Evolutionary conservation across 2,113 vertebrate species (phyloP).

Genomic region (Muntiacus muntjak): DNA sequence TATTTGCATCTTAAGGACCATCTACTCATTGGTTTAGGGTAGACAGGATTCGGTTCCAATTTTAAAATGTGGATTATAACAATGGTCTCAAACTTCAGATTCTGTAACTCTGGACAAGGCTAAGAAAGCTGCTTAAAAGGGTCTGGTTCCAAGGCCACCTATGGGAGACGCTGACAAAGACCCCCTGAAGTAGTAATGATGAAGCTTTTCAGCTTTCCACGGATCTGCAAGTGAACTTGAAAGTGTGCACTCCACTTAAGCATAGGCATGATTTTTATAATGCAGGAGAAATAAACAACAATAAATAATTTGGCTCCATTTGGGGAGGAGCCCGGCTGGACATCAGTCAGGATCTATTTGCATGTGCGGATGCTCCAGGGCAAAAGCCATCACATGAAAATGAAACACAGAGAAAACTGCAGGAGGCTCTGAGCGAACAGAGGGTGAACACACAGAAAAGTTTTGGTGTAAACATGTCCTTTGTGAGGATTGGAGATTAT

Average conservation of each 20-base stretch:
- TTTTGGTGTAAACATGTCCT: slow-evolving; percentile 75
- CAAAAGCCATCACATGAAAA: slow-evolving; percentile 67
- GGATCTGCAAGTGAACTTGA: slow-evolving; percentile 14
- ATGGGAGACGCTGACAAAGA: background rate
- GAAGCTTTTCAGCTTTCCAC: slow-evolving; percentile 24
- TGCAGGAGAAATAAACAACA: slow-evolving; percentile 63
- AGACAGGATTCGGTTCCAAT: too few relatives aligned
- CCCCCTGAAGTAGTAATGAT: background rate
- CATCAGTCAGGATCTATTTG: slow-evolving; percentile 67
- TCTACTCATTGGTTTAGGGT: too few relatives aligned
- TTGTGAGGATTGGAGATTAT: slow-evolving; percentile 74
- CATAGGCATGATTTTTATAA: slow-evolving; percentile 57
- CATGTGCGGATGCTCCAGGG: slow-evolving; percentile 62
- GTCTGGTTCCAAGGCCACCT: background rate
- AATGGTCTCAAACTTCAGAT: background rate
- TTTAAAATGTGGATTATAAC: background rate
- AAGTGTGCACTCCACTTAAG: slow-evolving; percentile 59
- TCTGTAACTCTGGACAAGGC: background rate
- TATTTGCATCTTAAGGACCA: background rate
- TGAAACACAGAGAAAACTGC: slow-evolving; percentile 65
- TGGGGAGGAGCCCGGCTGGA: slow-evolving; percentile 68
- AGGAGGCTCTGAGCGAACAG: slow-evolving; percentile 68
- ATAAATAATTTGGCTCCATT: slow-evolving; percentile 64
- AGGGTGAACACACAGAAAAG: slow-evolving; percentile 70
- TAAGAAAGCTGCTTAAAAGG: background rate